A percentile compares a stretch with the other conserved stretches of the same genome.
phyloP scores from a whole-genome alignment of 2,888 invertebrate genomes.

The Macrostomum cliftonense region DNA sequence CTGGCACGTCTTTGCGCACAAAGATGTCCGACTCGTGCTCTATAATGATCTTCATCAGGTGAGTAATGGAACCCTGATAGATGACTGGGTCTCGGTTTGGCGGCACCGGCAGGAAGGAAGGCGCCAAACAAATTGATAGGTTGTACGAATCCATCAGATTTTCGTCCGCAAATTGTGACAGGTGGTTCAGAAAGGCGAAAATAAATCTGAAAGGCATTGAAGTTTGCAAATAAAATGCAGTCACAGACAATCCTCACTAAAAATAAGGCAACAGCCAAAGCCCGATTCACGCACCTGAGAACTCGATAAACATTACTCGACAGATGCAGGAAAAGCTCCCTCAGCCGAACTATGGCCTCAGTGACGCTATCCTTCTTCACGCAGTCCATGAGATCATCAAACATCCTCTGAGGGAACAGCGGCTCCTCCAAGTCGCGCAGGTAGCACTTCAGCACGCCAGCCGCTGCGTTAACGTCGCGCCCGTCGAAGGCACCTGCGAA shows the following conservation, averaged over 20 bases:
- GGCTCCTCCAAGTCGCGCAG: constrained; percentile 73
- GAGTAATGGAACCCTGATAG: constrained; percentile 59
- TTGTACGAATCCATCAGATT: constrained; percentile 99
- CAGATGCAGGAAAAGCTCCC: too few species aligned
- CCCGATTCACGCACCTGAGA: too few species aligned
- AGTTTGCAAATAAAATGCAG: too few species aligned
- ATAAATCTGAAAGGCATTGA: constrained; percentile 60
- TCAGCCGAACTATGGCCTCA: too few species aligned
- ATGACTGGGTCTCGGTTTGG: constrained; percentile 79
- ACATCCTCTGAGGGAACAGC: constrained; percentile 69
- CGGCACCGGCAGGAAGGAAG: constrained; percentile 80
- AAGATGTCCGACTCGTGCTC: too few species aligned
- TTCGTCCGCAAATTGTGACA: constrained; percentile 74
- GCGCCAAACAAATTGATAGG: constrained; percentile 91
- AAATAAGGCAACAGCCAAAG: too few species aligned
- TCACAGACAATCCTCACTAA: too few species aligned
- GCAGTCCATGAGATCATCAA: constrained; percentile 66
- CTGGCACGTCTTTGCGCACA: too few species aligned
- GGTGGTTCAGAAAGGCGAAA: constrained; percentile 80
- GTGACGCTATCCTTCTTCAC: constrained; percentile 45
- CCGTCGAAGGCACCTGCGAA: constrained; percentile 48
- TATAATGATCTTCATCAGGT: too few species aligned
- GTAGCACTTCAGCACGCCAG: constrained; percentile 80
- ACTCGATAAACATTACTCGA: too few species aligned
- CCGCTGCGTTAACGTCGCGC: constrained; percentile 78